Percentiles rank a stretch among this genome's conserved stretches.
These are phyloP conservation scores for Cheilosia grossa DNA, from an alignment of 2,888 invertebrate species.

Conservation along the genomic window DNA sequence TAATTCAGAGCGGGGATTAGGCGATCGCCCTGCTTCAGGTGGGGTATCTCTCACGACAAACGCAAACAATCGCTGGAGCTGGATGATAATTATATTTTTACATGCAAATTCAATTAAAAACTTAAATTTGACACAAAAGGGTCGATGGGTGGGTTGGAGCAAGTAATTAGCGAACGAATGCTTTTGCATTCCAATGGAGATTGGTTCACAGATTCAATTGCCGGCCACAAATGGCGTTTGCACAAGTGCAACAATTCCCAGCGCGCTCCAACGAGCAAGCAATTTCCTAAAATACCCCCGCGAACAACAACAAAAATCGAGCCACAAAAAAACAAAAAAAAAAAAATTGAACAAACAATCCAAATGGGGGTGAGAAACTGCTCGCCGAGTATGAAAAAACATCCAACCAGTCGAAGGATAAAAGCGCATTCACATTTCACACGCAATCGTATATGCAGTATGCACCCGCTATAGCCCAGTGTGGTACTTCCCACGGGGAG, in stretches of 20 bases:
- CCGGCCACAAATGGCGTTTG: slow-evolving; percentile 78
- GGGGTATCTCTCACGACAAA: slow-evolving; percentile 57
- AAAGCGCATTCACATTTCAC: slow-evolving; percentile 74
- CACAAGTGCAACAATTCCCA: slow-evolving; percentile 82
- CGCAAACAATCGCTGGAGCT: slow-evolving; percentile 56
- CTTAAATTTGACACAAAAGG: slow-evolving; percentile 55
- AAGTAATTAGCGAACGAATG: slow-evolving; percentile 68
- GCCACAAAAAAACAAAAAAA: slow-evolving; percentile 37
- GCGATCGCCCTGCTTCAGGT: slow-evolving; percentile 40
- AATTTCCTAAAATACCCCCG: slow-evolving; percentile 65
- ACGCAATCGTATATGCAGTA: slow-evolving; percentile 45
- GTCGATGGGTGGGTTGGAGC: slow-evolving; percentile 24
- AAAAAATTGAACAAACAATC: slow-evolving; percentile 1
- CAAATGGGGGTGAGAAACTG: not conserved
- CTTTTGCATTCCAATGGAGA: slow-evolving; percentile 69
- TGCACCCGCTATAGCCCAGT: slow-evolving; percentile 40
- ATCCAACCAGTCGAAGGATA: slow-evolving; percentile 64
- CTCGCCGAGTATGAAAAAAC: slow-evolving; percentile 4
- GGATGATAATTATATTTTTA: slow-evolving; percentile 57
- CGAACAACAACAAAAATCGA: slow-evolving; percentile 60
- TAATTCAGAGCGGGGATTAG: slow-evolving; percentile 6
- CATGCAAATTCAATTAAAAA: slow-evolving; percentile 74
- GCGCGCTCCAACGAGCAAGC: slow-evolving; percentile 65
- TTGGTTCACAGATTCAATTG: slow-evolving; percentile 73
- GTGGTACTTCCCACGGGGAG: slow-evolving; percentile 40